Evolutionary conservation across 2,113 vertebrate genomes (phyloP).

Genomic region (Probosciger aterrimus): DNA sequence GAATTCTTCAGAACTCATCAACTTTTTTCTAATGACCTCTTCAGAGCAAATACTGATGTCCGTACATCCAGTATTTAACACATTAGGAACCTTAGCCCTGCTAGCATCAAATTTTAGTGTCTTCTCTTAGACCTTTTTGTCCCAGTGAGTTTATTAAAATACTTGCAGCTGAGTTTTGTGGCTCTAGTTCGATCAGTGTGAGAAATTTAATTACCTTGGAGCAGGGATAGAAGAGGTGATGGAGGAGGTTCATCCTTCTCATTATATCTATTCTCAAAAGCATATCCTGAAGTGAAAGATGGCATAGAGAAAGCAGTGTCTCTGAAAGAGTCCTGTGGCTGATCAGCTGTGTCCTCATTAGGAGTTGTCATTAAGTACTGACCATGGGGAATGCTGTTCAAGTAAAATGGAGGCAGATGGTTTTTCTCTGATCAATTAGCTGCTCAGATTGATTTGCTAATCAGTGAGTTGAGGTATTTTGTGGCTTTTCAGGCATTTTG

Average conservation of each 20-base stretch:
- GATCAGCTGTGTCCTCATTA: slow-evolving; percentile 40
- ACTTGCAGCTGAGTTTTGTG: not conserved
- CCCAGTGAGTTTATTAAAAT: not conserved
- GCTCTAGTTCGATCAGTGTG: not conserved
- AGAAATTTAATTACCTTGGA: not conserved
- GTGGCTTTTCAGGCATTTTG: slow-evolving; percentile 48
- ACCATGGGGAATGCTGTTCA: slow-evolving; percentile 26
- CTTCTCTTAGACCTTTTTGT: not conserved
- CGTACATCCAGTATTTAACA: not conserved
- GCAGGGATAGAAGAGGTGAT: not conserved
- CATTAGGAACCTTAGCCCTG: not conserved
- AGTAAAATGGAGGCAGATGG: slow-evolving; percentile 38
- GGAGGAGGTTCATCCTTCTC: not conserved
- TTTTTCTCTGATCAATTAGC: slow-evolving; percentile 60
- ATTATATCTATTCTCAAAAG: not conserved
- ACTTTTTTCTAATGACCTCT: not conserved
- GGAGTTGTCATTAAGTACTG: slow-evolving; percentile 38
- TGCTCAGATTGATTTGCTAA: slow-evolving; percentile 48
- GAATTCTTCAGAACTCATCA: not conserved
- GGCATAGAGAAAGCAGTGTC: not conserved
- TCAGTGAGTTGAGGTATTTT: slow-evolving; percentile 56
- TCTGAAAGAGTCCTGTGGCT: not conserved
- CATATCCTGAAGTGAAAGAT: not conserved
- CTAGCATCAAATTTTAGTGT: not conserved
- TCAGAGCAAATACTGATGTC: not conserved